Conservation (phyloP, 2,888 invertebrate genomes). For the Phorcus lineatus region DNA sequence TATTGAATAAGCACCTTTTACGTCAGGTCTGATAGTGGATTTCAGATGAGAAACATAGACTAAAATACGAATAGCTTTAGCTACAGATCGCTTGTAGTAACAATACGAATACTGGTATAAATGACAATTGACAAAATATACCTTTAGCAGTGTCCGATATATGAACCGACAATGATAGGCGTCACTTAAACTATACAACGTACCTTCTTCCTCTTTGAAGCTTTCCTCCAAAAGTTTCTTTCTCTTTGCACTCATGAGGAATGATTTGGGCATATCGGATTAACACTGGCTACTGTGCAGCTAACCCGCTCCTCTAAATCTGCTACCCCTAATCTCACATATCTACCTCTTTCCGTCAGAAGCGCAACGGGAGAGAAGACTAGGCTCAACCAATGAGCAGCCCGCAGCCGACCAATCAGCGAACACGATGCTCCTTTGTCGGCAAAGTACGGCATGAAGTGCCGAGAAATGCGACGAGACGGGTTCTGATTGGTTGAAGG, state of each 20-base stretch:
- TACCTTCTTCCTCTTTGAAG: not conserved
- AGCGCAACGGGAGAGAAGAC: not conserved
- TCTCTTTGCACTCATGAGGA: slow-evolving; percentile 11
- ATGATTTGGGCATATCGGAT: slow-evolving; percentile 21
- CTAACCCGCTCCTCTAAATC: not conserved
- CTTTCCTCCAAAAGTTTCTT: not conserved
- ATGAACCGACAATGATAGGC: no score
- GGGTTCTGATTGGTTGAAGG: not conserved
- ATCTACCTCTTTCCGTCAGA: not conserved
- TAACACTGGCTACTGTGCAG: not conserved
- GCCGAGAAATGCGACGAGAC: not conserved
- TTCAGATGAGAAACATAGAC: no score
- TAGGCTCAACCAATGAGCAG: slow-evolving; percentile 9
- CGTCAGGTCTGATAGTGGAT: no score
- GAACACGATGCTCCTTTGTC: not conserved
- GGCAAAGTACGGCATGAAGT: not conserved
- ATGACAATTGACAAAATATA: no score
- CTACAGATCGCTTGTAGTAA: no score
- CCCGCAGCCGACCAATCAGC: not conserved
- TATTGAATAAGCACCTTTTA: no score
- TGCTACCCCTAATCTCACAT: slow-evolving; percentile 6
- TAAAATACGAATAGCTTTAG: no score
- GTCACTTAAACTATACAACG: not conserved
- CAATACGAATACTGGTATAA: no score
- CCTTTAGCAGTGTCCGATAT: no score